Evolutionary conservation across 1,140 invertebrate species (phyloP).

Genomic region (Heliconius melpomene): DNA sequence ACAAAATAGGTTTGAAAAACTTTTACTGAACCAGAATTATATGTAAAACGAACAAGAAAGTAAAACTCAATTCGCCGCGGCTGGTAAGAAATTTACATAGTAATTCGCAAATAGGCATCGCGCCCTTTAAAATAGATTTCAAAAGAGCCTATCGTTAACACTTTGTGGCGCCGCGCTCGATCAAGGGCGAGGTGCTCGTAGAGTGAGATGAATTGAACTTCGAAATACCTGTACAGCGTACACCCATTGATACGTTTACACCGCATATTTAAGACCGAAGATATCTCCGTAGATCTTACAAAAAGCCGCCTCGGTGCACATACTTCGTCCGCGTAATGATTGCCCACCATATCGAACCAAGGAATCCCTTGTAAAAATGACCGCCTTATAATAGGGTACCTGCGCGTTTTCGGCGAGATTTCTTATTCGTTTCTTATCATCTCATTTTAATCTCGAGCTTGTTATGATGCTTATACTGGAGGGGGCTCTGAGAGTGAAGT

Average conservation of each 20-base stretch:
- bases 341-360: slow-evolving; percentile 69
- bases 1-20: slow-evolving; percentile 14
- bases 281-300: slow-evolving; percentile 66
- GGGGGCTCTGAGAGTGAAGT: slow-evolving; percentile 46
- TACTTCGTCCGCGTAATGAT: slow-evolving; percentile 64
- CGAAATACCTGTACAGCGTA: slow-evolving; percentile 51
- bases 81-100: slow-evolving; percentile 39
- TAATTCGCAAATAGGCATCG: slow-evolving; percentile 40
- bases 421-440: slow-evolving; percentile 71
- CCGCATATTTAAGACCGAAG: slow-evolving; percentile 58
- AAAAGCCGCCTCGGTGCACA: slow-evolving; percentile 58
- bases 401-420: slow-evolving; percentile 75
- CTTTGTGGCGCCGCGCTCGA: slow-evolving; percentile 43
- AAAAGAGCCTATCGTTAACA: slow-evolving; percentile 46
- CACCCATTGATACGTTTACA: slow-evolving; percentile 58
- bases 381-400: slow-evolving; percentile 70
- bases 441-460: slow-evolving; percentile 75
- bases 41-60: slow-evolving; percentile 34
- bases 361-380: slow-evolving; percentile 77
- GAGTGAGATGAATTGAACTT: slow-evolving; percentile 58
- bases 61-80: slow-evolving; percentile 43
- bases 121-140: slow-evolving; percentile 41
- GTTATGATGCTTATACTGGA: slow-evolving; percentile 69
- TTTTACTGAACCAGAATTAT: slow-evolving; percentile 7
- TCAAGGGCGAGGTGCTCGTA: slow-evolving; percentile 46